Base-by-base conservation (phyloP, 1,140 invertebrate genomes). In the Drosophila fuyamai region DNA sequence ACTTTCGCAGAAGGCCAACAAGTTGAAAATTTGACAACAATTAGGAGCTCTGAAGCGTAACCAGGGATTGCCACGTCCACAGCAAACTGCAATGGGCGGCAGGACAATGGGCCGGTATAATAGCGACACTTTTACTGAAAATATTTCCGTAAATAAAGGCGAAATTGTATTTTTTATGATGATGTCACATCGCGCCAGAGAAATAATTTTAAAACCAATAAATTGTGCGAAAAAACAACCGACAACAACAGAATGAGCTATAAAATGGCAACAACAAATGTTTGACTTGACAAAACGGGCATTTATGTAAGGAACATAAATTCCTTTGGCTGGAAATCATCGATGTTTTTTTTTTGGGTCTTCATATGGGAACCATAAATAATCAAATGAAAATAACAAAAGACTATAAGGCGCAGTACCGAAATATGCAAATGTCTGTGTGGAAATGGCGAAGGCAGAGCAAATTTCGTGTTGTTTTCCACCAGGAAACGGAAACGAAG, bases 381-480 rank as follows among this genome's bases (percentile, higher is more conserved):
- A 88, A 88, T 86, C 79, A 79, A 81, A 86, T 88, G 81, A 86
- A 86, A 82, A 71, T 72, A 73, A 76, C 62, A 88, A 63, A 88
- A 73, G 62, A 79, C 65, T 68, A 44, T 68, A 66, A 68, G 65
- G 61, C 68, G 53, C 60, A 66, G 47, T 47, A 67, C 66, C 48
- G 36, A 50, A 71, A 72, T 72, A 77, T 88, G 73, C 59, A 62
- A 68, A 70, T 68, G 63, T 40, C 61, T 57, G 36, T 46, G 50
- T 40, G 75, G 44, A 66, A 79, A 86, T 66, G 56, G 56, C 70
- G 53, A 73, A 57, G 35, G 68, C 36, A 62, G 60, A 67, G 67
- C 81, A 60, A 35, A 57, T 73, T 77, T 70, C 51, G 55, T 72
- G 54, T 32, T 79, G 61, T 62, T 55, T 56, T 51, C 43, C 44